Conservation (phyloP, 2,113 vertebrate genomes). For the Laticauda colubrina region DNA sequence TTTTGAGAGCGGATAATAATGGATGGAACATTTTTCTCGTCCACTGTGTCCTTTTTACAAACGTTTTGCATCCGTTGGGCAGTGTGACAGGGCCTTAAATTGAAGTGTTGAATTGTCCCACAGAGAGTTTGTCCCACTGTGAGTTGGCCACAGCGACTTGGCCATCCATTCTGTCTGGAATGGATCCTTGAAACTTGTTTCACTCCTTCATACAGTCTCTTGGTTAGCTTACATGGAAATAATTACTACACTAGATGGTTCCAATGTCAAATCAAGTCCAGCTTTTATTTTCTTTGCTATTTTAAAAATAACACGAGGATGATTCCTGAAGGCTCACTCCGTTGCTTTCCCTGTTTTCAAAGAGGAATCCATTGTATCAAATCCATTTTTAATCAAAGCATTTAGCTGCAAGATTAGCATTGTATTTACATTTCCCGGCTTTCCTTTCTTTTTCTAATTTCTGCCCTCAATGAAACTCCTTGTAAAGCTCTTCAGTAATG, state of each 20-base stretch:
- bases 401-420: background rate
- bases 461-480: background rate
- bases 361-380: background rate
- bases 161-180: too few relatives aligned
- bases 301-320: background rate
- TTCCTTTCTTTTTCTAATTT: background rate
- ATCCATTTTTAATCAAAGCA: background rate
- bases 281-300: background rate
- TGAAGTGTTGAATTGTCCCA: too few relatives aligned
- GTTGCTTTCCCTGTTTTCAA: background rate
- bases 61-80: too few relatives aligned
- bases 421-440: background rate
- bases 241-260: too few relatives aligned
- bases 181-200: background rate
- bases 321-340: background rate
- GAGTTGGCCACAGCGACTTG: too few relatives aligned
- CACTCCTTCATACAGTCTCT: background rate
- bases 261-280: too few relatives aligned
- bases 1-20: too few relatives aligned
- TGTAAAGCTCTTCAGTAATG: background rate
- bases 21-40: too few relatives aligned
- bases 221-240: too few relatives aligned
- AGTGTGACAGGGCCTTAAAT: too few relatives aligned
- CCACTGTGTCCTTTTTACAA: too few relatives aligned
- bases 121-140: too few relatives aligned